Conservation (phyloP, 2,797 vertebrate species). For the Knipowitschia caucasica region DNA sequence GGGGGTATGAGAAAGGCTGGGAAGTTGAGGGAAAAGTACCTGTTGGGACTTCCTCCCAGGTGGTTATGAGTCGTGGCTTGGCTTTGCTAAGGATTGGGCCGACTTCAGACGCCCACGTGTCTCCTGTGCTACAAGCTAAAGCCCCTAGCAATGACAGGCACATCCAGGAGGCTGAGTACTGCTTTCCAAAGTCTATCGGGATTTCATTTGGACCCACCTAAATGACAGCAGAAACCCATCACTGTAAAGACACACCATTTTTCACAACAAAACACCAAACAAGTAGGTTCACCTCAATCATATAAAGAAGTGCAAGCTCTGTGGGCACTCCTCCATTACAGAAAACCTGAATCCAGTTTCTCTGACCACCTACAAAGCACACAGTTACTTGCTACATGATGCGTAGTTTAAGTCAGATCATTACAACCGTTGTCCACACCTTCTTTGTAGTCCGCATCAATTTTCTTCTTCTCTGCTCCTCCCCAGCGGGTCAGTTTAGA, state of each 20-base stretch:
- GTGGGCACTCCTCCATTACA: conserved; percentile 92
- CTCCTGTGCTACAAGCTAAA: conserved; percentile 86
- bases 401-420: background rate
- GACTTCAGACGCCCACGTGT: conserved; percentile 96
- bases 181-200: conserved; percentile 87
- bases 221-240: background rate
- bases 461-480: conserved; percentile 80
- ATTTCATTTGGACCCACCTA: conserved; percentile 91
- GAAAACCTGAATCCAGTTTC: conserved; percentile 95
- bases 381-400: background rate
- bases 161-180: conserved; percentile 96
- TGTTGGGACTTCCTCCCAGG: conserved; percentile 89
- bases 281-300: conserved; percentile 82
- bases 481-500: conserved; percentile 93
- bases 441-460: conserved; percentile 92
- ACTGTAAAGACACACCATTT: background rate
- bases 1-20: too few species aligned
- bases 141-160: conserved; percentile 90
- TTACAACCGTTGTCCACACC: conserved; percentile 62
- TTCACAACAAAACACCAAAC: background rate
- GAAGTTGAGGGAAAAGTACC: too few species aligned
- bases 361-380: conserved; percentile 83
- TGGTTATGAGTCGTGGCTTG: conserved; percentile 87
- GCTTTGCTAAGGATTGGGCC: conserved; percentile 84
- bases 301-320: conserved; percentile 91